phyloP scores from a whole-genome alignment of 2,888 invertebrate genomes.

The Odontomyia ornata region DNA sequence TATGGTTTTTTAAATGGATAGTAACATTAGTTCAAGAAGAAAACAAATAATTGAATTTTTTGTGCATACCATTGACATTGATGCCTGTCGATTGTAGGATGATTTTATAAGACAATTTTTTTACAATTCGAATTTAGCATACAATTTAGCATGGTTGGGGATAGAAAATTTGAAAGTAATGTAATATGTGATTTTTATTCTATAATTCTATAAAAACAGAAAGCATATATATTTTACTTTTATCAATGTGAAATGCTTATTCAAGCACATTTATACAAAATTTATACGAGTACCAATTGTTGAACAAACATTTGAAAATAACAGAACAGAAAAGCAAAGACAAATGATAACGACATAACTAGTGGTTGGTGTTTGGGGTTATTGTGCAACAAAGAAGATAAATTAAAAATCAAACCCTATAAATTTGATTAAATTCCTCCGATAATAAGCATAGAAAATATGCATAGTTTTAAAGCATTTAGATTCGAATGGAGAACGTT shows the following conservation, averaged over 20 bases:
- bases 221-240: background rate
- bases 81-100: slow-evolving; percentile 48
- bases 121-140: slow-evolving; percentile 27
- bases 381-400: slow-evolving; percentile 1
- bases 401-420: background rate
- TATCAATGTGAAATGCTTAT: background rate
- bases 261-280: slow-evolving; percentile 4
- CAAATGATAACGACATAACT: background rate
- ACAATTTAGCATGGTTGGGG: slow-evolving; percentile 14
- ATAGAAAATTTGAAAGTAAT: slow-evolving; percentile 31
- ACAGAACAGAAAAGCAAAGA: background rate
- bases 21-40: background rate
- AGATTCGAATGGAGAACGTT: background rate
- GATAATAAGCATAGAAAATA: background rate
- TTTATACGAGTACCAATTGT: background rate
- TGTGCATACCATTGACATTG: slow-evolving; percentile 50
- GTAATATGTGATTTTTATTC: slow-evolving; percentile 15
- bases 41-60: slow-evolving; percentile 22
- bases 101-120: slow-evolving; percentile 31
- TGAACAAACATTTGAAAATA: background rate
- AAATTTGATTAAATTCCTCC: background rate
- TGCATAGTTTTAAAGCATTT: background rate
- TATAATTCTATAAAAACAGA: background rate
- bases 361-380: background rate
- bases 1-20: background rate